Conservation (phyloP, 2,113 vertebrate genomes). For the Crotalus helleri region DNA sequence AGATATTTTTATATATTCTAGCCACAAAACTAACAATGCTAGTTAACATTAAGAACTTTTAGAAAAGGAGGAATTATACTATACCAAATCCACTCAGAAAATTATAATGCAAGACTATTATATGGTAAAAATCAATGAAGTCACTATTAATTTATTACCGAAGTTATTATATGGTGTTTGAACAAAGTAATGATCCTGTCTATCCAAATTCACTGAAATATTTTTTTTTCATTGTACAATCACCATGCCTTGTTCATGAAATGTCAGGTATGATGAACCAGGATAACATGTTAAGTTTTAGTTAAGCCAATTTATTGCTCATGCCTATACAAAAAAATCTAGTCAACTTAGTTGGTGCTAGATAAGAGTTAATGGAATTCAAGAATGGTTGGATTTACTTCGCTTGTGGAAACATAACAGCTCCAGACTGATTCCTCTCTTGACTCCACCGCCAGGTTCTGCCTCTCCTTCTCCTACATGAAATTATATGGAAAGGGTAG, state of each 20-base stretch:
- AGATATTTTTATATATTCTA: neutral
- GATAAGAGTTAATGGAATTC: neutral
- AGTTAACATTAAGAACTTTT: neutral
- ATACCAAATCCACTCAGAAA: neutral
- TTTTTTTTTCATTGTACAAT: neutral
- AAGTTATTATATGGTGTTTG: neutral
- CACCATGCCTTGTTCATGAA: neutral
- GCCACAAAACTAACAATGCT: neutral
- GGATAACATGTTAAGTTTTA: neutral
- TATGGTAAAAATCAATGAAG: neutral
- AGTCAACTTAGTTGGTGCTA: neutral
- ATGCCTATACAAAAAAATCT: neutral
- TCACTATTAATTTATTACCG: neutral
- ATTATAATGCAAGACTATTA: neutral
- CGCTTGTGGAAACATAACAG: neutral
- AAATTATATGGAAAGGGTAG: neutral
- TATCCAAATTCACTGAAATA: neutral
- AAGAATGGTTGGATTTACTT: neutral
- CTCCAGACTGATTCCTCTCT: neutral
- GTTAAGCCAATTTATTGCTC: neutral
- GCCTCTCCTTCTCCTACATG: neutral
- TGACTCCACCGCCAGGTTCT: neutral
- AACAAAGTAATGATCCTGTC: neutral
- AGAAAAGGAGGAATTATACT: neutral
- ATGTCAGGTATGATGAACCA: neutral